These are phyloP conservation scores for Apolygus lucorum DNA, from an alignment of 1,140 invertebrate genomes.

Conservation along the genomic window DNA sequence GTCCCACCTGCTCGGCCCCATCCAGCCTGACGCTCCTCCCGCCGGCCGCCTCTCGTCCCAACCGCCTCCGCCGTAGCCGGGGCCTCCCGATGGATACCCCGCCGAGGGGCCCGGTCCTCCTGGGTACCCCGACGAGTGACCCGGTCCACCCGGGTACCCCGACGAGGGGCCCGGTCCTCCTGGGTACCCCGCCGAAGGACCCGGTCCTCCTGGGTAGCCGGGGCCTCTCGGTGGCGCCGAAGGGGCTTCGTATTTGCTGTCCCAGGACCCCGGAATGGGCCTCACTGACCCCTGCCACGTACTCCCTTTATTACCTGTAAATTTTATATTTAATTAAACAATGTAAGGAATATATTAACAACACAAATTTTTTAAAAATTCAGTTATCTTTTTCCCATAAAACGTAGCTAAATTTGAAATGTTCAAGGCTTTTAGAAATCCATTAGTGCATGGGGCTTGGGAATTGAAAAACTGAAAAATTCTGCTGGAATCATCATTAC, in stretches of 20 bases:
- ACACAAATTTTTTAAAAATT: no score
- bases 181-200: no score
- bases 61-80: neutral
- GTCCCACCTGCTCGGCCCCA: conserved; percentile 6
- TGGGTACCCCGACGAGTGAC: neutral
- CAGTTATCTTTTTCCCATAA: no score
- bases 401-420: no score
- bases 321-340: neutral
- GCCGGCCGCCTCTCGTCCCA: neutral
- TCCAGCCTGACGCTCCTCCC: neutral
- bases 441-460: no score
- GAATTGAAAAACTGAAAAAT: no score
- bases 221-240: neutral
- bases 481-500: no score
- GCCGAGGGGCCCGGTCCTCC: no score
- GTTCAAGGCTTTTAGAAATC: no score
- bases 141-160: neutral
- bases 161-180: neutral
- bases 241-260: neutral
- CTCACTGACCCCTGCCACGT: neutral
- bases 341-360: no score
- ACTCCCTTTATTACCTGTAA: neutral
- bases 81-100: neutral
- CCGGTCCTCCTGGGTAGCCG: neutral
- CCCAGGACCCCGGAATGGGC: conserved; percentile 3